Evolutionary conservation across 2,888 invertebrate species (phyloP).

Genomic region (Idaea biselata): DNA sequence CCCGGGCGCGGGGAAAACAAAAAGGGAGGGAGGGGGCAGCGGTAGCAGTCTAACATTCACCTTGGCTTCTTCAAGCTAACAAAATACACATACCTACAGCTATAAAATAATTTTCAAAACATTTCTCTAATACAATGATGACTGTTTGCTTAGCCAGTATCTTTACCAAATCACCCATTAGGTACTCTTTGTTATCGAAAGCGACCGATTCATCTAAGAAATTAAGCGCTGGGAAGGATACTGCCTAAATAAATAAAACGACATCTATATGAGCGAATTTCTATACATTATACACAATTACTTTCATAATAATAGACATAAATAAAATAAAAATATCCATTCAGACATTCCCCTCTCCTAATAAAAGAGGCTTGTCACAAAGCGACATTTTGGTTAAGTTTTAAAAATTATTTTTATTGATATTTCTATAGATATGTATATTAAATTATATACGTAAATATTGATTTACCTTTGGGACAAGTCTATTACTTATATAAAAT

Average conservation of each 20-base stretch:
- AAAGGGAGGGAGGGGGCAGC: slow-evolving; percentile 71
- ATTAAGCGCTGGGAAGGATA: slow-evolving; percentile 56
- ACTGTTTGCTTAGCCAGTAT: slow-evolving; percentile 64
- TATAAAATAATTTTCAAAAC: slow-evolving; percentile 68
- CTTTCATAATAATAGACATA: slow-evolving; percentile 42
- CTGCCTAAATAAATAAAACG: slow-evolving; percentile 71
- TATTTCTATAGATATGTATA: slow-evolving; percentile 32
- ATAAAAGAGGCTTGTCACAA: slow-evolving; percentile 67
- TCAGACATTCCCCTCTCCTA: slow-evolving; percentile 56
- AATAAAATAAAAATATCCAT: slow-evolving; percentile 44
- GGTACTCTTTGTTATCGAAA: slow-evolving; percentile 19
- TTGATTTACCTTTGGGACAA: slow-evolving; percentile 75
- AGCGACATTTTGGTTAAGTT: slow-evolving; percentile 49
- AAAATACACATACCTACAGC: slow-evolving; percentile 79
- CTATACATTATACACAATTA: slow-evolving; percentile 75
- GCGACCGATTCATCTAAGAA: slow-evolving; percentile 24
- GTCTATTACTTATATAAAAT: slow-evolving; percentile 62
- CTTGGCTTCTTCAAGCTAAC: slow-evolving; percentile 79
- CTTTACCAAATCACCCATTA: slow-evolving; percentile 44
- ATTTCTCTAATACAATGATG: slow-evolving; percentile 62
- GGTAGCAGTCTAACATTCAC: slow-evolving; percentile 79
- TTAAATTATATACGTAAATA: slow-evolving; percentile 45
- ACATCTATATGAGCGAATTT: slow-evolving; percentile 74
- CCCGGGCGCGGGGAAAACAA: slow-evolving; percentile 71
- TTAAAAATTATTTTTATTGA: slow-evolving; percentile 34